Evolutionary conservation across 1,140 invertebrate species (phyloP), one percentile per base, ranked within the genome.

Genomic region (Penaeus indicus): DNA sequence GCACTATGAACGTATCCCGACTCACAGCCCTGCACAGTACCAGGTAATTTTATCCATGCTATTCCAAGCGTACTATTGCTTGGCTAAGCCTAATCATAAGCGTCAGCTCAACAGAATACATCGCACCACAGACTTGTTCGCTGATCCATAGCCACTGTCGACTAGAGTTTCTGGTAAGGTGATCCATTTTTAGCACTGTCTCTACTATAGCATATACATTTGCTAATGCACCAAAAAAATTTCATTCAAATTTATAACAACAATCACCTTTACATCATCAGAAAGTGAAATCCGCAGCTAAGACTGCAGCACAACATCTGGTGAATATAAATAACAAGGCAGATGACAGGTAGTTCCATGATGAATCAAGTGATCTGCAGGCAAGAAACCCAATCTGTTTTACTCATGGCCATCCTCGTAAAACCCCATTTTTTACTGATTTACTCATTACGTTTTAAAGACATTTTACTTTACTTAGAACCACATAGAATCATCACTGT

Each of bases 21-120:
- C 32, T 86, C 84, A 86, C 84, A 86, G 84, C 84, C 84, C 75
- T 86, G 84, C 75, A 86, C 72, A 63, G 61, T 78, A 79, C 75
- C 42, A 86, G 72, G 84, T 38, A 79, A 42, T 64, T 62, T 62
- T 25, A 78, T 63, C 38, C 75, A 84, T 47, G 47, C 64, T 47
- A 64, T 47, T n/a, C 82, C 47, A 64, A 67, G 62, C 47, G 62
- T 25, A 67, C 47, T 84, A 67, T 67, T 38, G 69, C 32, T 84
- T 69, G 64, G 32, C 27, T 84, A 67, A 84, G 69, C 27, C 82
- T 38, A 64, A 63, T 63, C 60, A 64, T 63, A 83, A 42, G 82
- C 42, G 69, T 84, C 64, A 84, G 27, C 25, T 63, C 61, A 86
- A 78, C 84, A 86, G 61, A 64, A 79, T 38, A 64, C 75, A 60